Evolutionary conservation across 2,888 invertebrate species (phyloP).

Genomic region (Chrysotoxum bicinctum): DNA sequence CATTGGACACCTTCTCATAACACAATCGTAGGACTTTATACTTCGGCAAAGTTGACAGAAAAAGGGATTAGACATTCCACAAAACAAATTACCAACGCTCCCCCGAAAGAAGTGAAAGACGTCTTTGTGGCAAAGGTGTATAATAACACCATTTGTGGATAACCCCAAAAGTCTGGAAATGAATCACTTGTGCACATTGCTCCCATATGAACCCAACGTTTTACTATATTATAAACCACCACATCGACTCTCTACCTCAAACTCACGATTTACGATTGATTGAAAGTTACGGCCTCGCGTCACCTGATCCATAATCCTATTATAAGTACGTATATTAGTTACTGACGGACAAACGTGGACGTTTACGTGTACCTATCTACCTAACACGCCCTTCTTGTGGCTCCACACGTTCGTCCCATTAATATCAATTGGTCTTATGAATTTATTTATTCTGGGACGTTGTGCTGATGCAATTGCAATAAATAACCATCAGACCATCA

Average conservation of each 20-base stretch:
- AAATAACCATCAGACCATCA: conserved; percentile 42
- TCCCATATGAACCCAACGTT: neutral
- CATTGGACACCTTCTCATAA: conserved; percentile 22
- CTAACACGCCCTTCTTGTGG: conserved; percentile 10
- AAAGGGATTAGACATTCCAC: conserved; percentile 50
- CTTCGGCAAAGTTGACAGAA: conserved; percentile 23
- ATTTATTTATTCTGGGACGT: conserved; percentile 50
- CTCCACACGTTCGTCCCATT: conserved; percentile 57
- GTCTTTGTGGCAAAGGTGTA: conserved; percentile 45
- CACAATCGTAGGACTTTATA: conserved; percentile 10
- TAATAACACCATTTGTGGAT: conserved; percentile 45
- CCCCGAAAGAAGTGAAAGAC: neutral
- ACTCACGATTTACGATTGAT: conserved; percentile 51
- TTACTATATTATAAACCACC: neutral
- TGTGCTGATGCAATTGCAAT: conserved; percentile 56
- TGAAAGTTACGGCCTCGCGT: conserved; percentile 68
- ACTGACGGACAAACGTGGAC: neutral
- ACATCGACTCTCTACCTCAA: conserved; percentile 27
- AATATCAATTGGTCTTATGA: conserved; percentile 67
- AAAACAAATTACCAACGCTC: conserved; percentile 25
- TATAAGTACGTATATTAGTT: conserved; percentile 57
- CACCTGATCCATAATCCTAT: conserved; percentile 70
- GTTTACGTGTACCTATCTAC: neutral
- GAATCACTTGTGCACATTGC: conserved; percentile 10
- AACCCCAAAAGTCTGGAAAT: conserved; percentile 1